Evolutionary conservation across 2,797 vertebrate species (phyloP), one percentile per base, ranked within the genome.

Genomic region (Urosaurus nigricauda): DNA sequence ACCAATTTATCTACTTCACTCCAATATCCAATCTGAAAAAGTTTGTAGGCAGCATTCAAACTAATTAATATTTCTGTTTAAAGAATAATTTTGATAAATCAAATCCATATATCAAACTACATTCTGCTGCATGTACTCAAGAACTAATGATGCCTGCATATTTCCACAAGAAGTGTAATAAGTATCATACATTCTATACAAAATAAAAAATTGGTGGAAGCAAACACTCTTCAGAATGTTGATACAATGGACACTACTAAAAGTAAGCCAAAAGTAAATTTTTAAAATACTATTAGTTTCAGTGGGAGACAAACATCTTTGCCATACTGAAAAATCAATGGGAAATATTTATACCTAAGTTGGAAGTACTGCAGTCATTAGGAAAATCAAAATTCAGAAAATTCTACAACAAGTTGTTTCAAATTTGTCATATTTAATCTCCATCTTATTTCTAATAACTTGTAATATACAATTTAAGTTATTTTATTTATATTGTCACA

Each of bases 1-100:
- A 98, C 99, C 98, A 99, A 99, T 98, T 98, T 99, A 96, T 99
- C 98, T 82, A 98, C 97, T 97, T 99, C 99, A 94, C 98, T 99
- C 99, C 99, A 99, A 94, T 99, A 99, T 93, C 99, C 99, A 93
- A 99, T 99, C 99, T 99, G 96, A 92, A 96, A 97, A 95, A 94
- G 89, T 89, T 86, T 89, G 87, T 93, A 35, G 94, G 89, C 92
- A 90, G 90, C 21, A 93, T 85, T 89, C 68, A 90, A 40, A 84
- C 26, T 3, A 89, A 84, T 92, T 85, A 93, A 86, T 87, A 92
- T 47, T 80, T 89, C 77, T 80, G 86, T 88, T 68, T 51, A 79
- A 89, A 80, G 74, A 91, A 40, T 6, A 26, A 2, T 5, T 68
- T 88, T 16, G n/a, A 82, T 8, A 86, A 77, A 85, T 19, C 43